Evolutionary conservation across 1,140 invertebrate genomes (phyloP), one percentile per base, ranked within the genome.

Genomic region (Zaprionus inermis): DNA sequence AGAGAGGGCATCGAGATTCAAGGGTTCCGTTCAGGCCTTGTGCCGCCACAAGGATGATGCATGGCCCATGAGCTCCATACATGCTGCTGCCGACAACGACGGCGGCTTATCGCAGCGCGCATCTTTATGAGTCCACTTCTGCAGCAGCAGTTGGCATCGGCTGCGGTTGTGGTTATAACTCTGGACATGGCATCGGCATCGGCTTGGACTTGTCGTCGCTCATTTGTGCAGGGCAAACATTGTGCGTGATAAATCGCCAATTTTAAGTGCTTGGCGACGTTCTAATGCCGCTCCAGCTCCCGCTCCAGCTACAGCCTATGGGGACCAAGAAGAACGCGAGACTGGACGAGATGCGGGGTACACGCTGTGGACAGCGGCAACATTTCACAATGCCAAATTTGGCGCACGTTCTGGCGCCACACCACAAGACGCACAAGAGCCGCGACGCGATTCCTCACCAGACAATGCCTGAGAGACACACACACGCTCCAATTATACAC

Each of bases 311-410:
- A 6, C 60, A 18, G 60, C 68, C 70, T 72, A 67, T 71, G 49
- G 61, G 72, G 63, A 65, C 24, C 38, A 16, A 16, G 30, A 10
- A 10, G 30, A 32, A 10, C 30, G 5, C 30, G 30, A 32, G 30
- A 6, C 10, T 32, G 30, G 10, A 4, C 4, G 38, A 6, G n/a
- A 44, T 56, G 51, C 51, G 12, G 24, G 12, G 14, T 5, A 10
- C 16, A 38, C 64, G 64, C 51, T 70, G 70, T 72, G 76, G 79
- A 68, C 72, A 67, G 34, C 64, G 73, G 54, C 71, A 76, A 67
- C 83, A 88, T 88, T 79, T 83, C 70, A 71, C 82, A 89, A 83
- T 88, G 79, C 79, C 83, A 88, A 88, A 88, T 88, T 88, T 88
- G 83, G 83, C 69, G 77, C 84, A 89, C 72, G 84, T 78, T 81